Conservation (phyloP, 2,113 vertebrate species). For the Paralichthys olivaceus region DNA sequence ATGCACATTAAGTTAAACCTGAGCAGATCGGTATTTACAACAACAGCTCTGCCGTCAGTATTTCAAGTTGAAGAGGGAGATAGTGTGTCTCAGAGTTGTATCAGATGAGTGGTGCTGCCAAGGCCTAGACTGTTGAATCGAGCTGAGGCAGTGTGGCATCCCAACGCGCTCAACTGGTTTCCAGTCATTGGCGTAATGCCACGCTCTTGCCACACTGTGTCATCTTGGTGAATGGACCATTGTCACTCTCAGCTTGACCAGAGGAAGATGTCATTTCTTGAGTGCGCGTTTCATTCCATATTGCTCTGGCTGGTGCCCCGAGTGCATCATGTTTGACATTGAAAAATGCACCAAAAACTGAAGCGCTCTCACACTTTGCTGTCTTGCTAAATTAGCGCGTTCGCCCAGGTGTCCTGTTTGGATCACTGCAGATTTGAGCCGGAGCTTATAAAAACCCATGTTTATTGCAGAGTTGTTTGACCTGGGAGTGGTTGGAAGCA, state of each 20-base stretch:
- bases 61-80: conserved; percentile 27
- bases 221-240: conserved; percentile 67
- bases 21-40: conserved; percentile 35
- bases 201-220: conserved; percentile 50
- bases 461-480: no score
- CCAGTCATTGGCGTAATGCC: conserved; percentile 40
- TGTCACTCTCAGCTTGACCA: conserved; percentile 68
- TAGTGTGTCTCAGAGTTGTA: conserved; percentile 26
- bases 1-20: conserved; percentile 46
- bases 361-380: no score
- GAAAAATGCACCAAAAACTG: no score
- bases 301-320: conserved; percentile 46
- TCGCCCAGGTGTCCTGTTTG: no score
- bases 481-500: no score
- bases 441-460: no score
- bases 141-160: conserved; percentile 60
- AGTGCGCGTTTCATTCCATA: conserved; percentile 32
- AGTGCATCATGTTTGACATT: no score
- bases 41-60: conserved; percentile 19
- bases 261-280: conserved; percentile 64
- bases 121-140: conserved; percentile 43
- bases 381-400: no score
- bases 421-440: no score
- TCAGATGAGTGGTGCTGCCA: conserved; percentile 33
- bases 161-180: conserved; percentile 33